A percentile compares a stretch with the other conserved stretches of the same genome.
Conservation (phyloP, 2,797 vertebrate species). For the Petrocephalus sullivani region DNA sequence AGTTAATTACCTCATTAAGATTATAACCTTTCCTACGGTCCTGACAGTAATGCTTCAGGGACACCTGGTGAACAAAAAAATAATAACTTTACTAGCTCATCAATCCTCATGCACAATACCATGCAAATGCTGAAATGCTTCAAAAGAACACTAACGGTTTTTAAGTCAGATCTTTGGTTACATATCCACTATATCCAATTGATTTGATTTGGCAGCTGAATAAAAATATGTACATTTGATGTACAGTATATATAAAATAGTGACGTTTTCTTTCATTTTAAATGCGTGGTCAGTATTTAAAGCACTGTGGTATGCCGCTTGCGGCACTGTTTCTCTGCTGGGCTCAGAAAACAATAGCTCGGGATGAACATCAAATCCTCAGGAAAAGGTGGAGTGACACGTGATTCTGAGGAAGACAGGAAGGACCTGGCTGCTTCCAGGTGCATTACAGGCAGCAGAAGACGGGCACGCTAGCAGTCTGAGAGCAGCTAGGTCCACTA, state of each 20-base stretch:
- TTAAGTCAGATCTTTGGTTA: neutral
- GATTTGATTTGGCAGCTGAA: neutral
- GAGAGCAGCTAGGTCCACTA: neutral
- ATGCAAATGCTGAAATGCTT: neutral
- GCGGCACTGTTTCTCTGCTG: neutral
- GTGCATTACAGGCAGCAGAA: neutral
- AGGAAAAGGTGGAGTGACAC: neutral
- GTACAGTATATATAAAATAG: neutral
- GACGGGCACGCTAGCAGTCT: neutral
- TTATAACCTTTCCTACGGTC: neutral
- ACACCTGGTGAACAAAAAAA: neutral
- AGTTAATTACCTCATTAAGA: neutral
- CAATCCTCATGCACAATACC: neutral
- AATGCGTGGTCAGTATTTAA: neutral
- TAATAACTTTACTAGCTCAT: neutral
- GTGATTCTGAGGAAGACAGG: neutral
- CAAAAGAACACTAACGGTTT: neutral
- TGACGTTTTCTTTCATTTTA: neutral
- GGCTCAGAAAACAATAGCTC: neutral
- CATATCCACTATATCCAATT: neutral
- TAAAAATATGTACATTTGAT: no score
- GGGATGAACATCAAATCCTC: neutral
- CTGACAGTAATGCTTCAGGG: conserved; percentile 44
- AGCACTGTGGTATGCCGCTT: neutral
- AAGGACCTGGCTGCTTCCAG: neutral